Base-by-base conservation (phyloP, 1,140 invertebrate species). In the Harpegnathos saltator region DNA sequence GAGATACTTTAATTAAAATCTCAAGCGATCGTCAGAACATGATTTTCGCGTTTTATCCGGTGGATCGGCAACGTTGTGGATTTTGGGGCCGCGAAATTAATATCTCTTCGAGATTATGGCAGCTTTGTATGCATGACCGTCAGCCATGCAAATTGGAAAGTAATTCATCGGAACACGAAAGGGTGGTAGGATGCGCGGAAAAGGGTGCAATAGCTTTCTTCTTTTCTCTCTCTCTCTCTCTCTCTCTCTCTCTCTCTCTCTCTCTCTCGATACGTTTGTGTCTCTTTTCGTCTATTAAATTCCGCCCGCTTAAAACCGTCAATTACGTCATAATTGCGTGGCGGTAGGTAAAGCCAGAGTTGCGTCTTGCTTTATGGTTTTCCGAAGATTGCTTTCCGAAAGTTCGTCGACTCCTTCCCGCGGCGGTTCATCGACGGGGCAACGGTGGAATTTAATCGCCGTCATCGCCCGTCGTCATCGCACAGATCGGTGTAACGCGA, bases 251-350 rank as follows among this genome's bases (percentile, higher is more conserved):
- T 44, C 38, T 44, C 38, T 44, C 38, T 44, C 38, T 44, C 38
- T 87, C 62, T 80, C 24, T 69, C 65, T 17, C 75, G 38, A 54
- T 69, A 61, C 71, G 86, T 85, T 83, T 80, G 86, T 83, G 86
- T 83, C 68, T 83, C 50, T 33, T 63, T 85, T 85, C 81, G 66
- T 83, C 54, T 83, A 85, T 87, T 73, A 83, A 56, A 77, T 59
- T 77, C 29, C 54, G 19, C 38, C 38, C 48, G 48, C 12, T 74
- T 52, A 73, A 78, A 85, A 77, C 80, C 84, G 50, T 83, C 80
- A 87, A 87, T 87, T 87, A 85, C 85, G 19, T 85, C 69, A 62
- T 87, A 85, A 87, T 85, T 73, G 84, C 65, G 68, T 68, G 84
- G n/a, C 24, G 29, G 26, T 61, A 54, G 59, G 66, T 62, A 68